Evolutionary conservation across 2,113 vertebrate species (phyloP).

Genomic region (Emydocephalus ijimae): DNA sequence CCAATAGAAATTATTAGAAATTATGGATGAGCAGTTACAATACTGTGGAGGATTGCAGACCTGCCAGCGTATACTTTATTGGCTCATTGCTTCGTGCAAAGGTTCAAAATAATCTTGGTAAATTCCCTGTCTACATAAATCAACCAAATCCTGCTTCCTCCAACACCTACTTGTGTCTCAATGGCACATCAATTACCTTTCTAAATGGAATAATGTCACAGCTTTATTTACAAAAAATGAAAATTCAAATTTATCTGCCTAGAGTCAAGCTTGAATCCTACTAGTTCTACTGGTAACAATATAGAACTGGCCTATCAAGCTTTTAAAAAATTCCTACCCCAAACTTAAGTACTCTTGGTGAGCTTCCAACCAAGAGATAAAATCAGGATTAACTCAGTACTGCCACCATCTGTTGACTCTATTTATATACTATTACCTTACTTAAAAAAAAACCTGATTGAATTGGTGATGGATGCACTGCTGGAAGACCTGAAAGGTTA

Average conservation of each 20-base stretch:
- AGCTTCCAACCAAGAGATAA: not conserved
- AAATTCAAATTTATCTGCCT: not conserved
- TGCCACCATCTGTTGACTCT: not conserved
- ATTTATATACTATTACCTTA: not conserved
- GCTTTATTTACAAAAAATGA: not conserved
- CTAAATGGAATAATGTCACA: slow-evolving; percentile 10
- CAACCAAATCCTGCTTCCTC: slow-evolving; percentile 4
- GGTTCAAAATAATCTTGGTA: slow-evolving; percentile 15
- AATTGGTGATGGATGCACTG: not conserved
- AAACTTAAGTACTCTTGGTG: not conserved
- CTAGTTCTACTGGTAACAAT: not conserved
- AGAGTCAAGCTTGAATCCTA: not conserved
- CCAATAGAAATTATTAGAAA: slow-evolving; percentile 52
- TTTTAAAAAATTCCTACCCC: not conserved
- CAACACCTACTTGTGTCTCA: not conserved
- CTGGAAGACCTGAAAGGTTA: not conserved
- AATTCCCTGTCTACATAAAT: slow-evolving; percentile 34
- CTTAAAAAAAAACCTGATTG: not conserved
- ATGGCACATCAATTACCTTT: not conserved
- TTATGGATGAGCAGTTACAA: slow-evolving; percentile 46
- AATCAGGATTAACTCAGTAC: not conserved
- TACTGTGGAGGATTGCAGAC: slow-evolving; percentile 23
- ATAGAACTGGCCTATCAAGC: not conserved
- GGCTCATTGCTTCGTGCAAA: not conserved
- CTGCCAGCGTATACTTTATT: slow-evolving; percentile 24